A percentile compares a stretch with the other conserved stretches of the same genome.
phyloP scores from a whole-genome alignment of 2,113 vertebrate species.

The Nansenia antarctica region DNA sequence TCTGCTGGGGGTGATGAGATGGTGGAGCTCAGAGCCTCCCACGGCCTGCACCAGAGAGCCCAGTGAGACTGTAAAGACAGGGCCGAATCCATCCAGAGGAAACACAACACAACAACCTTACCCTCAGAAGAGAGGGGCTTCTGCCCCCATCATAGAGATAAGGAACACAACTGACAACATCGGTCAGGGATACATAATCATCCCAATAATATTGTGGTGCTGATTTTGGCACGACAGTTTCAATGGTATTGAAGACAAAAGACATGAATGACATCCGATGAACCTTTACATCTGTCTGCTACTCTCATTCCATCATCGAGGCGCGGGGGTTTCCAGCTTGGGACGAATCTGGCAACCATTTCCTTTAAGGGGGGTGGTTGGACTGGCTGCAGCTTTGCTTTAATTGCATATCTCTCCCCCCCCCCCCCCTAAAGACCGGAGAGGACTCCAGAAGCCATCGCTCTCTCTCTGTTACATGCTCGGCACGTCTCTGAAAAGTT shows the following conservation, averaged over 20 bases:
- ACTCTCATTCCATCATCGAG: no score
- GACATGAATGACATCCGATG: no score
- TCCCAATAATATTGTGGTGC: no score
- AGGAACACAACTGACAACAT: no score
- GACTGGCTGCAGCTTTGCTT: constrained; percentile 30
- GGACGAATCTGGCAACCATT: constrained; percentile 30
- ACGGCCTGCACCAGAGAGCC: neutral
- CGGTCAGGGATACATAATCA: no score
- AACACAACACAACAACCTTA: neutral
- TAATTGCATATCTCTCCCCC: constrained; percentile 49
- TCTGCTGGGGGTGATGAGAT: neutral
- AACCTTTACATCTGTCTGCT: no score
- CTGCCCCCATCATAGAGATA: no score
- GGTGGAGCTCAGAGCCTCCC: neutral
- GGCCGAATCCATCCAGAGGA: no score
- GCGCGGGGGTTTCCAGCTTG: no score
- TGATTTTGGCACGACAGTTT: no score
- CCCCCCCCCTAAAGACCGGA: constrained; percentile 24
- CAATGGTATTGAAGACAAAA: no score
- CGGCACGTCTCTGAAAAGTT: constrained; percentile 35
- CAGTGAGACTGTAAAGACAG: neutral
- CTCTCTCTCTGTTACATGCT: constrained; percentile 10
- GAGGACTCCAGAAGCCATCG: constrained; percentile 6
- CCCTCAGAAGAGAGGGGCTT: neutral
- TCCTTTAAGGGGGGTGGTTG: constrained; percentile 15